Conservation (phyloP, 2,888 invertebrate species). For the Caenorhabditis japonica region DNA sequence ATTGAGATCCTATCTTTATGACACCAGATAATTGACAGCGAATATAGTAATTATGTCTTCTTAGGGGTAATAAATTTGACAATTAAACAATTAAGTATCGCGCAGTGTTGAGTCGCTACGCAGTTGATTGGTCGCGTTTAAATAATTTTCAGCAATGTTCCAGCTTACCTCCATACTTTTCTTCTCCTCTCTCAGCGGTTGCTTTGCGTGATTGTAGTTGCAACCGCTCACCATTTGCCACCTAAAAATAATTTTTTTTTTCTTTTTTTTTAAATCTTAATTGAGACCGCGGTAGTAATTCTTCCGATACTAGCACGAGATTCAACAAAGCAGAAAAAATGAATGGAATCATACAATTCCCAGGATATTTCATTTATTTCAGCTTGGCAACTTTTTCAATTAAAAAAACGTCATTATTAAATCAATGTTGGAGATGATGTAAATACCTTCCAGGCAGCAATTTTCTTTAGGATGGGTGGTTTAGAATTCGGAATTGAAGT, state of each 20-base stretch:
- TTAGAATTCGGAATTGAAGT: too few species aligned
- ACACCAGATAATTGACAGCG: too few species aligned
- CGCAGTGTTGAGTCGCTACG: too few species aligned
- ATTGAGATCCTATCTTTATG: too few species aligned
- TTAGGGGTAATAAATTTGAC: too few species aligned
- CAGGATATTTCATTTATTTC: constrained; percentile 3
- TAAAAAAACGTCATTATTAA: neutral
- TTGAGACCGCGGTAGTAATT: too few species aligned
- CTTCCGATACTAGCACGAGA: neutral
- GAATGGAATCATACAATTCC: too few species aligned
- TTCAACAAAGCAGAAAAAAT: too few species aligned
- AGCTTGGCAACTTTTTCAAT: constrained; percentile 1
- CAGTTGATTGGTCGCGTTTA: too few species aligned
- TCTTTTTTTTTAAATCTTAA: neutral
- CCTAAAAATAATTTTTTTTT: constrained; percentile 7
- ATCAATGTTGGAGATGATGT: neutral
- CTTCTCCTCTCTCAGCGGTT: constrained; percentile 1
- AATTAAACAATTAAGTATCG: too few species aligned
- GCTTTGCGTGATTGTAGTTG: constrained; percentile 21
- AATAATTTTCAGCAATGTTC: neutral
- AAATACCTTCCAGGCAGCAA: constrained; percentile 25
- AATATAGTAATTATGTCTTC: too few species aligned
- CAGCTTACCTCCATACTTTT: constrained; percentile 27
- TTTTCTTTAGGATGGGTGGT: neutral
- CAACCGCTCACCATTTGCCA: constrained; percentile 35